Base-by-base conservation (phyloP, 1,140 invertebrate species). In the Antheraea pernyi region DNA sequence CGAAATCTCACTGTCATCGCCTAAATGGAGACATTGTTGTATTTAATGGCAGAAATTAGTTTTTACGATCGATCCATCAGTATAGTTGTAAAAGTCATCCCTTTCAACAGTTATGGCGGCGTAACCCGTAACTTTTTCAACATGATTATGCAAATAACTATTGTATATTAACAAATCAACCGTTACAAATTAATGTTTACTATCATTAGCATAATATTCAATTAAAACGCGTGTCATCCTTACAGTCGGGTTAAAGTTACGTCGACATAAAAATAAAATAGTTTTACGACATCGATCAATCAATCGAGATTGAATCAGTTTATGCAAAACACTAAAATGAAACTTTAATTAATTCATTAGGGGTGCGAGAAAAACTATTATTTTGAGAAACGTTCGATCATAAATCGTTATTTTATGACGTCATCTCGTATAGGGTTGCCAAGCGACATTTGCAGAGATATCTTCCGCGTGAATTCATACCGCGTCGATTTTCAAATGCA, bases 121-220 rank as follows among this genome's bases (percentile, higher is more conserved):
- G 69, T 67, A 77, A 16, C 46, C 46, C 46, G 46, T 53, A 70
- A 71, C 70, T 65, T 66, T 80, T 80, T 81, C 73, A 61, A 68
- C 59, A 67, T 86, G 80, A 91, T 91, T 91, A 91, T 91, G 89
- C 81, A 85, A 91, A 91, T 89, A 62, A 61, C 60, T 58, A 70
- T 82, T 76, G 73, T 82, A 79, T 83, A 89, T 89, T 88, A 89
- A 82, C 87, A 91, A 89, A 91, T 91, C 86, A 91, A 84, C 89
- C 89, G 89, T 91, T 89, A 88, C 88, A 91, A 91, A 91, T 91
- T 86, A 84, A 83, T 91, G 85, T 91, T 90, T 90, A 90, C 80
- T 53, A 72, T 85, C 77, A 91, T 91, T 91, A 80, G 80, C 89
- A 91, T 91, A 90, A 78, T 81, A 76, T 84, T 80, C 75, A 81